Evolutionary conservation across 2,888 invertebrate species (phyloP), one percentile per base, ranked within the genome.

Genomic region (Ditula angustiorana): DNA sequence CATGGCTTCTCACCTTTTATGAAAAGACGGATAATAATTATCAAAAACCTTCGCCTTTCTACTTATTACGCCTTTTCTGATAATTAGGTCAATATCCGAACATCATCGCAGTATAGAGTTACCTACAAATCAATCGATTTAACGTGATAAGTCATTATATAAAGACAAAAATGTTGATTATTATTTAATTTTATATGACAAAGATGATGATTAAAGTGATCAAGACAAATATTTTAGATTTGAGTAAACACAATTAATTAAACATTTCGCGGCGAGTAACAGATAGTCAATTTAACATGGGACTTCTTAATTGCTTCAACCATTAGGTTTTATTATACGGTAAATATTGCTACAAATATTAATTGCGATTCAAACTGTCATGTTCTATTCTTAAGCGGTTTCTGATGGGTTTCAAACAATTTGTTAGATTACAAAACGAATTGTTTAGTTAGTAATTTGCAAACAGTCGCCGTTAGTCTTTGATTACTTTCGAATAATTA

Each of bases 331-430:
- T 78, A 82, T 80, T 83, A 78, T 75, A 73, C 67, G 66, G 80
- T 77, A 82, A 85, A 85, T 83, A 86, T 85, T 86, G 81, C 78
- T 79, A 81, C 78, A 80, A 74, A 78, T 77, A 77, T 75, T 76
- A 77, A 78, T 78, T 67, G 70, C 69, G 70, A 75, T 70, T 69
- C 75, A 75, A 71, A 28, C 74, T 71, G 67, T 80, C 81, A 80
- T 80, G 80, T 79, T 82, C 74, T 74, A 78, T 77, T 76, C 74
- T 74, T 89, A 88, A 90, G 82, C 85, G 87, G 81, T 85, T 85
- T 87, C 84, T 88, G 86, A 90, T 88, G 85, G 78, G 58, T 71
- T 56, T 73, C 66, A 68, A 56, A 74, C 71, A 69, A 67, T 71
- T 67, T 67, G 67, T 59, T 53, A 62, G 62, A 67, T 46, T 24